phyloP scores from a whole-genome alignment of 2,888 invertebrate genomes.

The Lampropteryx suffumata region DNA sequence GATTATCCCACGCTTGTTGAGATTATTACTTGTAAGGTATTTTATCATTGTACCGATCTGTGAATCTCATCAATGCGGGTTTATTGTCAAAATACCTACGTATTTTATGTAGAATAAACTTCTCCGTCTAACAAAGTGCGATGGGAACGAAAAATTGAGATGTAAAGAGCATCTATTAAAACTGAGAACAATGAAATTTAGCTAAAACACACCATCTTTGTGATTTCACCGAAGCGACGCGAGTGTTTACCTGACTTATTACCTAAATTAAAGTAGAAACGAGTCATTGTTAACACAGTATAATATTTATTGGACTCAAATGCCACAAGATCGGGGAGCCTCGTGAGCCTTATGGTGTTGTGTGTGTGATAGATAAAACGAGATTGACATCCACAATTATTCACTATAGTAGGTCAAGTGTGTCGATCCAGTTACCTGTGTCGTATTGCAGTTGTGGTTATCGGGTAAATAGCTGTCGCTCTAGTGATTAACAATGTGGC shows the following conservation, averaged over 20 bases:
- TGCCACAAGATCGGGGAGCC: constrained; percentile 51
- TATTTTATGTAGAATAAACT: neutral
- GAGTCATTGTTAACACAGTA: constrained; percentile 15
- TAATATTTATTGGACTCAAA: constrained; percentile 29
- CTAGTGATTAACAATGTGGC: constrained; percentile 63
- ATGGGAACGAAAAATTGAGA: constrained; percentile 12
- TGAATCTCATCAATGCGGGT: constrained; percentile 39
- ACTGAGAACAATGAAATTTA: constrained; percentile 30
- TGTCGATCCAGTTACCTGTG: constrained; percentile 55
- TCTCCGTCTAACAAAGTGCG: constrained; percentile 28
- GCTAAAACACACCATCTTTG: constrained; percentile 26
- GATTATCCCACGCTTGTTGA: constrained; percentile 60
- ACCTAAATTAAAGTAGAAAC: constrained; percentile 17
- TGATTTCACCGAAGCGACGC: constrained; percentile 19
- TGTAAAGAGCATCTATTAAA: constrained; percentile 28
- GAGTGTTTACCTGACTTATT: constrained; percentile 26
- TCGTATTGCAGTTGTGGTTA: constrained; percentile 75
- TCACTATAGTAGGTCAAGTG: constrained; percentile 67
- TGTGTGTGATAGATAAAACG: constrained; percentile 66
- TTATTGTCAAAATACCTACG: too few relatives aligned
- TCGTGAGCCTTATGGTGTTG: constrained; percentile 45
- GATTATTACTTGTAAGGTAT: constrained; percentile 56
- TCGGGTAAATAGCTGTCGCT: constrained; percentile 71
- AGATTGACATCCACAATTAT: constrained; percentile 73
- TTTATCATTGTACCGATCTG: constrained; percentile 52